A percentile compares a stretch with the other conserved stretches of the same genome.
phyloP scores from a whole-genome alignment of 1,140 invertebrate species.

The Mizuhopecten yessoensis region DNA sequence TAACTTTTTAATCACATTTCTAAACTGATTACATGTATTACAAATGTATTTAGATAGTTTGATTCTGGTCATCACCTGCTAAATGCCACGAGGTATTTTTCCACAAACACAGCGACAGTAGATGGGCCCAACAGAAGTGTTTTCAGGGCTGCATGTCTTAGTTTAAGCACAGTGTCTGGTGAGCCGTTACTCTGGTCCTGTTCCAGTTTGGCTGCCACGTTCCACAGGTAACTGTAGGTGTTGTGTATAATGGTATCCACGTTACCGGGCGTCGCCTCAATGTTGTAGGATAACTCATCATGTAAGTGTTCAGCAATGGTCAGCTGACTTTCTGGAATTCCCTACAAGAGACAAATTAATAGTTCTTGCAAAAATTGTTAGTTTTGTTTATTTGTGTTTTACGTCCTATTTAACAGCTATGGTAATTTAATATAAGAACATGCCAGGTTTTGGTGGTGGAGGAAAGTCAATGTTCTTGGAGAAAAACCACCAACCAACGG shows the following conservation, averaged over 20 bases:
- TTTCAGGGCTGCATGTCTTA: slow-evolving; percentile 55
- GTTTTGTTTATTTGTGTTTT: too few species aligned
- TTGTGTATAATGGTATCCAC: slow-evolving; percentile 51
- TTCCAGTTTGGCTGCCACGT: slow-evolving; percentile 58
- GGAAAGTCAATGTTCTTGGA: too few species aligned
- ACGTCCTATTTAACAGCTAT: too few species aligned
- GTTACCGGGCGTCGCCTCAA: slow-evolving; percentile 36
- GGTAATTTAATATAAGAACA: too few species aligned
- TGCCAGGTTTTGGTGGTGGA: too few species aligned
- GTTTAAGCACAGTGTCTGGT: slow-evolving; percentile 46
- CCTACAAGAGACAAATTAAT: background rate
- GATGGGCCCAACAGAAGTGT: slow-evolving; percentile 46
- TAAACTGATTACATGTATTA: too few species aligned
- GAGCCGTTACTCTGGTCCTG: background rate
- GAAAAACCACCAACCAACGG: too few species aligned
- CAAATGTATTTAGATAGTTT: too few species aligned
- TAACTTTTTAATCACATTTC: too few species aligned
- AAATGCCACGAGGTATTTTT: slow-evolving; percentile 57
- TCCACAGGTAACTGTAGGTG: slow-evolving; percentile 58
- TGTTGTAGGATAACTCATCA: slow-evolving; percentile 45
- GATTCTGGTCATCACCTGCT: slow-evolving; percentile 47
- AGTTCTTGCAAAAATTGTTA: too few species aligned
- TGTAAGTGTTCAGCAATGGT: slow-evolving; percentile 36
- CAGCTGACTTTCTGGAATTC: background rate
- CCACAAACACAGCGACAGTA: slow-evolving; percentile 40